Percentiles rank a stretch among this genome's conserved stretches.
Evolutionary conservation across 2,888 invertebrate genomes (phyloP).

Genomic region (Calameuta idolon): DNA sequence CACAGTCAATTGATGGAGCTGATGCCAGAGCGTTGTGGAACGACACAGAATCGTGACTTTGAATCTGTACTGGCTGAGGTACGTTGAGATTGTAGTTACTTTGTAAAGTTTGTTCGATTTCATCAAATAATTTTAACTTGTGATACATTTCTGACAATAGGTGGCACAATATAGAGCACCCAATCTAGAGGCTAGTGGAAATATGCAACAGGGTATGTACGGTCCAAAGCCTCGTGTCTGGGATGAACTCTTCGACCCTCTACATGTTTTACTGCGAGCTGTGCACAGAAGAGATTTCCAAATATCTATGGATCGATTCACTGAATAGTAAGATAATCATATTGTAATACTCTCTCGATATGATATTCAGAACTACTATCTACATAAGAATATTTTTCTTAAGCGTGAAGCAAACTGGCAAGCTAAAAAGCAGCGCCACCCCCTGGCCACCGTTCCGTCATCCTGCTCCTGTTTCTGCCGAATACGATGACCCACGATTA

Average conservation of each 20-base stretch:
- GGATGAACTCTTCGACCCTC: slow-evolving; percentile 93
- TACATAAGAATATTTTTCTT: slow-evolving; percentile 51
- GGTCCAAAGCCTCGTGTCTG: slow-evolving; percentile 88
- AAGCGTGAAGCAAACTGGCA: slow-evolving; percentile 73
- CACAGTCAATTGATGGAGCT: slow-evolving; percentile 95
- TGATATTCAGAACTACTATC: slow-evolving; percentile 57
- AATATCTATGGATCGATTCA: slow-evolving; percentile 92
- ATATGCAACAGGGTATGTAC: slow-evolving; percentile 86
- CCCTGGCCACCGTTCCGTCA: slow-evolving; percentile 87
- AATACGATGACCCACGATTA: slow-evolving; percentile 77
- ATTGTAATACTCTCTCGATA: slow-evolving; percentile 30
- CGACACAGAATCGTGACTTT: slow-evolving; percentile 88
- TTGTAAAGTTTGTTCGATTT: slow-evolving; percentile 2
- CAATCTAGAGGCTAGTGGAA: slow-evolving; percentile 83
- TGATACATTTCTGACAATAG: slow-evolving; percentile 60
- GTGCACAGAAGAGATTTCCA: slow-evolving; percentile 95
- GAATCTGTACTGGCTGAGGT: slow-evolving; percentile 86
- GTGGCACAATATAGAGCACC: slow-evolving; percentile 90
- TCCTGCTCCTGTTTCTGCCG: slow-evolving; percentile 74
- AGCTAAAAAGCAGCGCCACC: slow-evolving; percentile 71
- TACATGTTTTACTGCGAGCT: slow-evolving; percentile 90
- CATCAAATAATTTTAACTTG: slow-evolving; percentile 11
- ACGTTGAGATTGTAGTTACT: slow-evolving; percentile 27
- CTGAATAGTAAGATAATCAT: slow-evolving; percentile 79
- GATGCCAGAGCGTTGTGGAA: slow-evolving; percentile 97